A percentile compares a stretch with the other conserved stretches of the same genome.
Conservation (phyloP, 2,888 invertebrate species). For the Caradrina kadenii region DNA sequence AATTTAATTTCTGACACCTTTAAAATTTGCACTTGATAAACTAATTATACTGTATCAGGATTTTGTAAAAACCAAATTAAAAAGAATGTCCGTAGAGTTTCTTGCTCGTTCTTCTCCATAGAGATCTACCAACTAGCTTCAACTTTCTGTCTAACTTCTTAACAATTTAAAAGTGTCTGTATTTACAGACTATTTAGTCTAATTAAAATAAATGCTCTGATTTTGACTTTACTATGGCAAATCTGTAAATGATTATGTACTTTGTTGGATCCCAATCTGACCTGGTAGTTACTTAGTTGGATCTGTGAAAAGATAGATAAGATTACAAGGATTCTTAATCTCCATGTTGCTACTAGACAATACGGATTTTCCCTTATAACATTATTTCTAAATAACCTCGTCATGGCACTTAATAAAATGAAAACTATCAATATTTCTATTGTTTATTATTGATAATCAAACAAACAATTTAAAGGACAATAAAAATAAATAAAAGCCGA, state of each 20-base stretch:
- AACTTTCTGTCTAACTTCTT: too few species aligned
- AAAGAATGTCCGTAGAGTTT: too few species aligned
- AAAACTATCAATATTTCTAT: conserved; percentile 3
- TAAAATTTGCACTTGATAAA: too few species aligned
- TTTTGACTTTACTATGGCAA: too few species aligned
- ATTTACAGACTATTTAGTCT: too few species aligned
- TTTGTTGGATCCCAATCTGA: not conserved
- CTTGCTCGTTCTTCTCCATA: too few species aligned
- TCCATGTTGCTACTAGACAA: not conserved
- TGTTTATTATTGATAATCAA: conserved; percentile 4
- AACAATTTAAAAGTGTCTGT: too few species aligned
- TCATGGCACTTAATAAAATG: not conserved
- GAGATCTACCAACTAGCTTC: too few species aligned
- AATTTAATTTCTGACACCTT: too few species aligned
- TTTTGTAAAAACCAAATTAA: too few species aligned
- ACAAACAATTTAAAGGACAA: conserved; percentile 14
- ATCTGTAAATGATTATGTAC: not conserved
- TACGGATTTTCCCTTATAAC: not conserved
- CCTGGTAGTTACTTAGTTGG: not conserved
- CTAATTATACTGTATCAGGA: too few species aligned
- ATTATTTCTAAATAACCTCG: not conserved
- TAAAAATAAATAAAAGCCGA: conserved; percentile 13
- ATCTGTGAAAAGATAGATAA: not conserved
- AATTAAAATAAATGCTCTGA: too few species aligned
- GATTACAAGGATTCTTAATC: not conserved